phyloP scores from a whole-genome alignment of 2,113 vertebrate genomes.

The Upupa epops region DNA sequence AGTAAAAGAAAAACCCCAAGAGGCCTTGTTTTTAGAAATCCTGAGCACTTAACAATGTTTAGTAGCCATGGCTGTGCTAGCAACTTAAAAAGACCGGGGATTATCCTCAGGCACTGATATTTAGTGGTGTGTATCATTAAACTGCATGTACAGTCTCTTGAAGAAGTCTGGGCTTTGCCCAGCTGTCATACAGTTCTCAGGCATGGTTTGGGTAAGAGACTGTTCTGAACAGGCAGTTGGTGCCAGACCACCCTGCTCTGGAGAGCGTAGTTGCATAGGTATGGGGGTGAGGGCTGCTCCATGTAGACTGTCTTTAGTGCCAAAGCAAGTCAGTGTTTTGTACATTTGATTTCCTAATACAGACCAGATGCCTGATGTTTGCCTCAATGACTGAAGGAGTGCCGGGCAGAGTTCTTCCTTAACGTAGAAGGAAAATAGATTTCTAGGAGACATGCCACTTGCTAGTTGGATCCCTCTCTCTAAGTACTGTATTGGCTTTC shows the following conservation, averaged over 20 bases:
- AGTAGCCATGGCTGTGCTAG: neutral
- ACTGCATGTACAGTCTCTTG: neutral
- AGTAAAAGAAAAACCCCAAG: neutral
- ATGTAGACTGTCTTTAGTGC: neutral
- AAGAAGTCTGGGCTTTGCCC: neutral
- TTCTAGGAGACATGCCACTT: neutral
- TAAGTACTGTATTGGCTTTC: neutral
- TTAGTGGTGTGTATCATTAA: neutral
- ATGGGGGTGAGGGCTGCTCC: neutral
- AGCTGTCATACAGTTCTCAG: neutral
- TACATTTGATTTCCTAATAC: neutral
- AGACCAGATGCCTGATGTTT: neutral
- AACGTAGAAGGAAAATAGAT: neutral
- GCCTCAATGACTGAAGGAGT: neutral
- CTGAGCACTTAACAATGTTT: neutral
- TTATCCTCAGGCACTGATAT: neutral
- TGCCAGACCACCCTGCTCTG: neutral
- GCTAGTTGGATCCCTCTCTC: neutral
- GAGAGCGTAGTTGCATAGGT: neutral
- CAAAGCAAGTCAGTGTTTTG: neutral
- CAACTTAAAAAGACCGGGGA: neutral
- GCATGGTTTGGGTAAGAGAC: neutral
- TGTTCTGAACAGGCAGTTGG: neutral
- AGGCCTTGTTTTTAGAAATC: neutral
- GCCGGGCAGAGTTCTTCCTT: neutral